phyloP scores from a whole-genome alignment of 2,113 vertebrate species.

The Callipepla californica region DNA sequence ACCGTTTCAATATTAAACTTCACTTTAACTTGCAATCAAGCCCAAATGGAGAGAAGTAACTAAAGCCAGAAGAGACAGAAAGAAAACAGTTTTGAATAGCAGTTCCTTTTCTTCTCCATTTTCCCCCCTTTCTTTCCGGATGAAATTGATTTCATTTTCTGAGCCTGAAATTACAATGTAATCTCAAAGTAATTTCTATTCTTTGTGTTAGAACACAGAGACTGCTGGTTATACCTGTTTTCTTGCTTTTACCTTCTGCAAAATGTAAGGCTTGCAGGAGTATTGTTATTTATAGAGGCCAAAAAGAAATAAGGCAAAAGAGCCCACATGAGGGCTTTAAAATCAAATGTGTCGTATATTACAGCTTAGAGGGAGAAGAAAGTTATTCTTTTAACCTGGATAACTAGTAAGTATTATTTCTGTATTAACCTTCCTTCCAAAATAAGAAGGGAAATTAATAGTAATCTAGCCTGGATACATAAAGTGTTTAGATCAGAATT shows the following conservation, averaged over 20 bases:
- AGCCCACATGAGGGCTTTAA: neutral
- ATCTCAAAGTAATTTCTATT: conserved; percentile 18
- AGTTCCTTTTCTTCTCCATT: neutral
- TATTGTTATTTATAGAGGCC: conserved; percentile 9
- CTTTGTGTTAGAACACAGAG: conserved; percentile 18
- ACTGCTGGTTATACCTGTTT: neutral
- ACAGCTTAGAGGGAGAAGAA: neutral
- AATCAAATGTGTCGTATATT: neutral
- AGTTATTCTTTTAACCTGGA: too few species aligned
- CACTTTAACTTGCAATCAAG: neutral
- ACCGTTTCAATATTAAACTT: neutral
- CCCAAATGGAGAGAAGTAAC: neutral
- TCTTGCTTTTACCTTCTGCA: neutral
- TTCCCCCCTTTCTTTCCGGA: neutral
- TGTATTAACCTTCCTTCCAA: neutral
- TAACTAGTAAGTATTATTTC: neutral
- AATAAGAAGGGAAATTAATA: neutral
- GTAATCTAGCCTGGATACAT: neutral
- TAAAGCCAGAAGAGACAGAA: neutral
- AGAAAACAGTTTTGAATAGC: neutral
- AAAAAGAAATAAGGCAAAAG: neutral
- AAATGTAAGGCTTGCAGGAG: conserved; percentile 39
- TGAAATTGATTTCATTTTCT: neutral
- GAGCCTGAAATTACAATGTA: conserved; percentile 18
- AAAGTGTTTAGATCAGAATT: neutral